phyloP scores from a whole-genome alignment of 2,888 invertebrate genomes.

The Pterobdella sp. region DNA sequence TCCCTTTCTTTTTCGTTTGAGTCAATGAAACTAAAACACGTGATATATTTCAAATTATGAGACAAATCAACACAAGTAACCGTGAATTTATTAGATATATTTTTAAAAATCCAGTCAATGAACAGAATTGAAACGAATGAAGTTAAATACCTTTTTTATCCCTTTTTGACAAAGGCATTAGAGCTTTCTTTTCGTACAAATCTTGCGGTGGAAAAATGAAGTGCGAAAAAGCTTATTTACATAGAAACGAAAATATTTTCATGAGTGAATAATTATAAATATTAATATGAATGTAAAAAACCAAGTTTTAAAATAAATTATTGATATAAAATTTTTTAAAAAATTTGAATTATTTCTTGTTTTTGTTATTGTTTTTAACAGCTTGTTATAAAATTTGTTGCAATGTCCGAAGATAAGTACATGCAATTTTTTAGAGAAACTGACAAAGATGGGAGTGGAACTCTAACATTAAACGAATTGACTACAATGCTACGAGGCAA shows the following conservation, averaged over 20 bases:
- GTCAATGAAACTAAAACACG: constrained; percentile 74
- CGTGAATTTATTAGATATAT: background rate
- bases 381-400: background rate
- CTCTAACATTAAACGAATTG: constrained; percentile 30
- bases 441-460: constrained; percentile 33
- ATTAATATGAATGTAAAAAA: too few relatives aligned
- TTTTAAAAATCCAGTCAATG: constrained; percentile 2
- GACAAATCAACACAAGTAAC: background rate
- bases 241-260: background rate
- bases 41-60: constrained; percentile 2
- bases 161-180: constrained; percentile 37
- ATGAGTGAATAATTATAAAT: too few relatives aligned
- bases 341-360: background rate
- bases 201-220: constrained; percentile 60
- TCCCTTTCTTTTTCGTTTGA: constrained; percentile 83
- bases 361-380: background rate
- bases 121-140: background rate
- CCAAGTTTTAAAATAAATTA: background rate
- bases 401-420: constrained; percentile 14
- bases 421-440: constrained; percentile 30
- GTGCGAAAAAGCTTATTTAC: background rate
- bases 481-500: constrained; percentile 27
- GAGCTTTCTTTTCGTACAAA: constrained; percentile 51
- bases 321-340: background rate
- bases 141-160: constrained; percentile 33